phyloP scores from a whole-genome alignment of 1,140 invertebrate genomes.

The Neodiprion lecontei region DNA sequence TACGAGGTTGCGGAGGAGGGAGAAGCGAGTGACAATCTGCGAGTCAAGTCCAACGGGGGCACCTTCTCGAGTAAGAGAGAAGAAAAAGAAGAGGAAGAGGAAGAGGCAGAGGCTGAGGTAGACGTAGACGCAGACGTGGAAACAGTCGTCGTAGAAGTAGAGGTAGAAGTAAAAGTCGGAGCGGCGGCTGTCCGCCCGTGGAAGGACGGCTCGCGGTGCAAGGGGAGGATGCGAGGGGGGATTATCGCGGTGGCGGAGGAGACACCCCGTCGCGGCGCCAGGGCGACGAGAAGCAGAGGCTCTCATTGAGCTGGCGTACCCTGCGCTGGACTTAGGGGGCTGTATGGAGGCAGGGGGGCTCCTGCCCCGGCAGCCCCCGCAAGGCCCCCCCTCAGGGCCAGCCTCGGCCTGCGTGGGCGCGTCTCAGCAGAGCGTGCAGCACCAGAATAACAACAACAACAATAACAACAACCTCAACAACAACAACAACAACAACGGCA shows the following conservation, averaged over 20 bases:
- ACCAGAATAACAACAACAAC: slow-evolving; percentile 46
- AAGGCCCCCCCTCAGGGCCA: slow-evolving; percentile 64
- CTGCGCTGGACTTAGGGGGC: slow-evolving; percentile 66
- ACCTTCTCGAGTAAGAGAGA: slow-evolving; percentile 25
- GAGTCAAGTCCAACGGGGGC: slow-evolving; percentile 29
- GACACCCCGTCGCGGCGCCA: slow-evolving; percentile 1
- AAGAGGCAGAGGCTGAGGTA: slow-evolving; percentile 1
- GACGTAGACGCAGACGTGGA: not conserved
- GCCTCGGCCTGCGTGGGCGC: slow-evolving; percentile 49
- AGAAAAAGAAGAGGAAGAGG: slow-evolving; percentile 35
- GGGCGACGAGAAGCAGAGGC: slow-evolving; percentile 24
- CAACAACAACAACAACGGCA: slow-evolving; percentile 26
- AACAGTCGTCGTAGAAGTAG: not conserved
- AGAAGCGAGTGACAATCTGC: slow-evolving; percentile 11
- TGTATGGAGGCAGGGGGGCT: slow-evolving; percentile 74
- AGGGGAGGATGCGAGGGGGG: slow-evolving; percentile 9
- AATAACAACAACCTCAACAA: slow-evolving; percentile 40
- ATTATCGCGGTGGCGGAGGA: slow-evolving; percentile 8
- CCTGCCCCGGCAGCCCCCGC: slow-evolving; percentile 69
- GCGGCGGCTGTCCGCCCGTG: not conserved
- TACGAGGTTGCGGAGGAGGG: slow-evolving; percentile 35
- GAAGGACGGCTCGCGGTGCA: not conserved
- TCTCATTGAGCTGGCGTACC: slow-evolving; percentile 64
- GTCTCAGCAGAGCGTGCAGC: slow-evolving; percentile 50
- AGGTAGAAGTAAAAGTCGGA: not conserved